phyloP scores from a whole-genome alignment of 2,113 vertebrate species.

The Gallinago paraguaiae region DNA sequence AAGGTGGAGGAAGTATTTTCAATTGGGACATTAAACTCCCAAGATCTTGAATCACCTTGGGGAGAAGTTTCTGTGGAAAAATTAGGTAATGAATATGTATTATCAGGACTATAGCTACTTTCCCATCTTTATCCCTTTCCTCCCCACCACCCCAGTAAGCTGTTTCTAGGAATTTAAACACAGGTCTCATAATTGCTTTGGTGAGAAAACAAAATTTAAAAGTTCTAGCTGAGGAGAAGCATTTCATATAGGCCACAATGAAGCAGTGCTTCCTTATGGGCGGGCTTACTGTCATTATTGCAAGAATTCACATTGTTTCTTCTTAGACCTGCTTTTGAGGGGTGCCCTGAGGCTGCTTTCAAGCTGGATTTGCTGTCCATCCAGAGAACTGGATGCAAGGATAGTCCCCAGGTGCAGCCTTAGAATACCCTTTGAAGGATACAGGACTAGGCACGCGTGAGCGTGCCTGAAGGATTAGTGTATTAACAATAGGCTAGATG shows the following conservation, averaged over 20 bases:
- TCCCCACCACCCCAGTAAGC: background rate
- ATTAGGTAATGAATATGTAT: conserved; percentile 3
- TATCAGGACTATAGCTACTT: background rate
- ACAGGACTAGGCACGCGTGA: fast-evolving
- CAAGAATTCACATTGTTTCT: background rate
- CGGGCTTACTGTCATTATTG: background rate
- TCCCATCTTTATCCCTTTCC: background rate
- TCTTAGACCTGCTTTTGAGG: background rate
- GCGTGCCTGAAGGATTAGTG: background rate
- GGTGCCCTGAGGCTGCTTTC: background rate
- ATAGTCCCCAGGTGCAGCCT: background rate
- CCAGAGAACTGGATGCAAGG: background rate
- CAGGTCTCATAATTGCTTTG: background rate
- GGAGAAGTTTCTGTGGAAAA: background rate
- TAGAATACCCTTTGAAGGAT: background rate
- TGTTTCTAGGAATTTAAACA: background rate
- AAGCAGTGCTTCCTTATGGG: background rate
- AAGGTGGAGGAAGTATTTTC: background rate
- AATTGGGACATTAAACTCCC: background rate
- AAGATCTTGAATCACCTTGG: background rate
- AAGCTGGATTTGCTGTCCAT: background rate
- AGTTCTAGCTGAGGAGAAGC: background rate
- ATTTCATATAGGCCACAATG: background rate
- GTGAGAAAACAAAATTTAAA: background rate
- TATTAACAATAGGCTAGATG: background rate